Evolutionary conservation across 2,888 invertebrate species (phyloP).

Genomic region (Hyposoter didymator): DNA sequence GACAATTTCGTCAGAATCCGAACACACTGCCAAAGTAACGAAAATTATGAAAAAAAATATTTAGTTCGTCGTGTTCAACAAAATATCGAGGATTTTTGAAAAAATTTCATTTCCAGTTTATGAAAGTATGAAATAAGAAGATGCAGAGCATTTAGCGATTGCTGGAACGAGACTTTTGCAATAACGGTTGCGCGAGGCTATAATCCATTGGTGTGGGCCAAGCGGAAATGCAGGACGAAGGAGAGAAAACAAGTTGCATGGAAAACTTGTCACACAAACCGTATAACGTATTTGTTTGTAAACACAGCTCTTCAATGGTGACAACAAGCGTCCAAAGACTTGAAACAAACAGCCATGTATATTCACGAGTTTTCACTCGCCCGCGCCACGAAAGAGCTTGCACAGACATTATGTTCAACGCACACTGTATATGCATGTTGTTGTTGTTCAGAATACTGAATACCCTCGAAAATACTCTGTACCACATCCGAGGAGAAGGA

Average conservation of each 20-base stretch:
- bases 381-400: slow-evolving; percentile 42
- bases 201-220: slow-evolving; percentile 39
- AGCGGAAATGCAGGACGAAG: slow-evolving; percentile 24
- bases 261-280: slow-evolving; percentile 15
- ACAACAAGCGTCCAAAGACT: slow-evolving; percentile 41
- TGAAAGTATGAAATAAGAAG: neutral
- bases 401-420: slow-evolving; percentile 45
- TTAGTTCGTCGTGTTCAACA: no score
- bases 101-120: no score
- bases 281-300: slow-evolving; percentile 2
- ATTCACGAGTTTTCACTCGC: slow-evolving; percentile 46
- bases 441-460: slow-evolving; percentile 35
- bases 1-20: no score
- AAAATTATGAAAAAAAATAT: no score
- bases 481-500: neutral
- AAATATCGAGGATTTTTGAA: no score
- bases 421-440: slow-evolving; percentile 41
- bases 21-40: no score
- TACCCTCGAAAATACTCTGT: neutral
- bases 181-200: slow-evolving; percentile 44
- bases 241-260: slow-evolving; percentile 19
- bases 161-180: neutral
- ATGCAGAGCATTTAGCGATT: slow-evolving; percentile 17
- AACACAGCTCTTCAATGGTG: slow-evolving; percentile 2
- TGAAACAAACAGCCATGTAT: slow-evolving; percentile 63